A percentile compares a stretch with the other conserved stretches of the same genome.
These are phyloP conservation scores for Agriopis leucophaearia DNA, from an alignment of 2,888 invertebrate species.

Conservation along the genomic window DNA sequence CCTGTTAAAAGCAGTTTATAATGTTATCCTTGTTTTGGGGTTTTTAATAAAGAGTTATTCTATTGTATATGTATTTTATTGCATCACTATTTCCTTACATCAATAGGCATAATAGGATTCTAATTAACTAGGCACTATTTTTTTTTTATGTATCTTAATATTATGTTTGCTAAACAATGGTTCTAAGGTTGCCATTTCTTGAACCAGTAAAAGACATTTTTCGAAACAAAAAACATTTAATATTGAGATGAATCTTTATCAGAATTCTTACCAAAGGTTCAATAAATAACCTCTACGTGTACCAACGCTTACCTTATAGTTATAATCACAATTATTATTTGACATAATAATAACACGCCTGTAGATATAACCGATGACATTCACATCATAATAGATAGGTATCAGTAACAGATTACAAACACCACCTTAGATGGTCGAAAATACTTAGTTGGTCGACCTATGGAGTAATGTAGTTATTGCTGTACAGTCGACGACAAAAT, in stretches of 20 bases:
- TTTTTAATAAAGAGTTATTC: no score
- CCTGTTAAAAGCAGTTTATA: no score
- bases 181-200: no score
- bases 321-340: conserved; percentile 31
- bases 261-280: background rate
- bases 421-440: conserved; percentile 34
- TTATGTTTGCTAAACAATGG: no score
- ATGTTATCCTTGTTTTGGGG: no score
- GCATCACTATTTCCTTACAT: no score
- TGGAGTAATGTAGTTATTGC: conserved; percentile 22
- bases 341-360: conserved; percentile 32
- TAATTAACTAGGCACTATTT: no score
- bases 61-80: no score
- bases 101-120: no score
- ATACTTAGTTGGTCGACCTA: conserved; percentile 35
- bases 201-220: no score
- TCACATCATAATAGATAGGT: conserved; percentile 36
- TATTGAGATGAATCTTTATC: background rate
- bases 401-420: conserved; percentile 37
- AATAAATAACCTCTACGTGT: conserved; percentile 9
- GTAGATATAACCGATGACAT: conserved; percentile 30
- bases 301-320: conserved; percentile 15
- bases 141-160: no score
- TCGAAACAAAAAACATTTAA: background rate
- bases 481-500: background rate